Percentiles rank a stretch among this genome's conserved stretches.
These are phyloP conservation scores for Mustelus asterias DNA, from an alignment of 2,113 vertebrate species.

Conservation along the genomic window DNA sequence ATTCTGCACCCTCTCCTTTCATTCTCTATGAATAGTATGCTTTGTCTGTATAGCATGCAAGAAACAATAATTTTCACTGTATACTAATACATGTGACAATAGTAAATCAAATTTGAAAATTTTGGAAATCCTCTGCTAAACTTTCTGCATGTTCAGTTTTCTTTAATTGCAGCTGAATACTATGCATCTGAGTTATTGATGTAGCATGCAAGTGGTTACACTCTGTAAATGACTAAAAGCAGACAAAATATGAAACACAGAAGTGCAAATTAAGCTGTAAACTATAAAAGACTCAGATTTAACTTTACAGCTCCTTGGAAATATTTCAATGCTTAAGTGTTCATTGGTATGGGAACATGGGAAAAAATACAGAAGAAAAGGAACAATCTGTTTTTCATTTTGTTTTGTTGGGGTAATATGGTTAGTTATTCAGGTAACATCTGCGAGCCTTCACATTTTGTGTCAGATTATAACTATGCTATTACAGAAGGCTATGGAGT, in stretches of 20 bases:
- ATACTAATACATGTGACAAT: too few relatives aligned
- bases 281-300: too few relatives aligned
- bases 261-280: neutral
- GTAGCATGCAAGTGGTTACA: neutral
- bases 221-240: neutral
- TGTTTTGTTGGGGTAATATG: neutral
- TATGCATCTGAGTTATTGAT: neutral
- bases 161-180: neutral
- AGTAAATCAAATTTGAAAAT: too few relatives aligned
- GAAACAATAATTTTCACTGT: too few relatives aligned
- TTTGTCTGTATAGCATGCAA: too few relatives aligned
- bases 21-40: too few relatives aligned
- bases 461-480: neutral
- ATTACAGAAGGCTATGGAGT: neutral
- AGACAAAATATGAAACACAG: neutral
- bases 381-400: neutral
- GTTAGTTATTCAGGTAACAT: neutral
- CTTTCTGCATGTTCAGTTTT: neutral
- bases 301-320: neutral
- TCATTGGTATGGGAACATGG: neutral
- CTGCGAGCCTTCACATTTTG: neutral
- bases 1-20: too few relatives aligned
- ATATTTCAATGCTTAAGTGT: neutral
- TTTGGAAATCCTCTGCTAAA: neutral
- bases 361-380: too few relatives aligned